phyloP scores from a whole-genome alignment of 2,797 vertebrate genomes.

The Oreochromis grahami region DNA sequence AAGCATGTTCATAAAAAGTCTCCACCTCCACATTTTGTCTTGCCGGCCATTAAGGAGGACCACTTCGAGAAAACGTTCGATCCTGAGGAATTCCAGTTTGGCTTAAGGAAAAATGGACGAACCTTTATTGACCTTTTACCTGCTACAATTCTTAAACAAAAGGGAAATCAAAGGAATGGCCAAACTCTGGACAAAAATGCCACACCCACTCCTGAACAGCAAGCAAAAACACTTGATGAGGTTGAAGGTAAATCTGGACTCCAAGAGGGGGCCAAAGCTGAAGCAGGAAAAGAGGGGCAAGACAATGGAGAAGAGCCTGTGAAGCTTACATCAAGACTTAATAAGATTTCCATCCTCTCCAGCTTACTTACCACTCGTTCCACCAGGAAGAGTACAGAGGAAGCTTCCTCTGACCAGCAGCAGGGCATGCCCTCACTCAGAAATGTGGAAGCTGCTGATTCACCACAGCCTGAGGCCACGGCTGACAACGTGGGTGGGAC shows the following conservation, averaged over 20 bases:
- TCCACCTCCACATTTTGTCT: constrained; percentile 77
- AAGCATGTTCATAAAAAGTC: constrained; percentile 81
- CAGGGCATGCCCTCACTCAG: neutral
- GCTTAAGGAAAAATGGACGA: constrained; percentile 79
- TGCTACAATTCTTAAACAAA: constrained; percentile 81
- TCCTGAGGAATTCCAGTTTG: constrained; percentile 84
- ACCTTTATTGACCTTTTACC: constrained; percentile 75
- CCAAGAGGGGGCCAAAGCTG: constrained; percentile 12
- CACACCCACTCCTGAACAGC: constrained; percentile 31
- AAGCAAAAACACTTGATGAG: constrained; percentile 29
- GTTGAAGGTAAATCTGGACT: constrained; percentile 63
- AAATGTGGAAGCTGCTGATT: constrained; percentile 8
- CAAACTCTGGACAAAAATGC: constrained; percentile 70
- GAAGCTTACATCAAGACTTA: constrained; percentile 82
- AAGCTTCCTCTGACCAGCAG: constrained; percentile 19
- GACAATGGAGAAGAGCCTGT: constrained; percentile 63
- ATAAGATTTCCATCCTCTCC: constrained; percentile 89
- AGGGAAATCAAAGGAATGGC: constrained; percentile 74
- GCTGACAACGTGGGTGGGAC: constrained; percentile 16
- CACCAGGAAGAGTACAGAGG: constrained; percentile 44
- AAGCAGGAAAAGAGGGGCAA: constrained; percentile 46
- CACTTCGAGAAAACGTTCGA: constrained; percentile 88
- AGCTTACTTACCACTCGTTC: constrained; percentile 71
- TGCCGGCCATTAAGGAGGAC: constrained; percentile 96
- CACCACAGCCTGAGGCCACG: constrained; percentile 20